Evolutionary conservation across 2,888 invertebrate genomes (phyloP), one percentile per base, ranked within the genome.

Genomic region (Proisotoma minuta): DNA sequence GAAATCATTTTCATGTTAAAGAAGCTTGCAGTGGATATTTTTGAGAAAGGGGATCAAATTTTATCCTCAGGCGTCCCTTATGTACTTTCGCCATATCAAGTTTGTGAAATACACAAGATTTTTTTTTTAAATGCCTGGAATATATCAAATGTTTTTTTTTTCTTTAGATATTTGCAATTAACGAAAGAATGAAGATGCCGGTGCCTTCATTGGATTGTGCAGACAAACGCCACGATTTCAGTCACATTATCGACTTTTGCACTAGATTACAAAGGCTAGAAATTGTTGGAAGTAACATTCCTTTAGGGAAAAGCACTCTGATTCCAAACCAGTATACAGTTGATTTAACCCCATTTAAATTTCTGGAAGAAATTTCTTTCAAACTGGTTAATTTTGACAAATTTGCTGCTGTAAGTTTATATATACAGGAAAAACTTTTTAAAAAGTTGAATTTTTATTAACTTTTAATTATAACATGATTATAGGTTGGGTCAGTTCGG

Each of bases 161-260:
- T 70, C 84, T 84, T 62, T 82, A 96, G 88, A 79, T 96, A 26
- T 86, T 89, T 78, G 89, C 96, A n/a, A 87, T 97, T 61, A 92
- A 90, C 76, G 87, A 91, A 77, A 83, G 94, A 69, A 81, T 95
- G 54, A 89, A 88, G 77, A 84, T 91, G 74, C 89, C 93, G 0
- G 89, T 93, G 76, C 91, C 95, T 0, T 82, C 85, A 1, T 82
- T 84, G 62, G 91, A 91, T 75, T 85, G 87, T 65, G 82, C 83
- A 24, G 89, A 91, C 74, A 87, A 86, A 72, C 85, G 86, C 77
- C 89, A 86, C 74, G 94, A 96, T 79, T 88, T 96, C 74, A 91
- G 93, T 68, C 92, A 95, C 75, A 86, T 95, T 1, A 78, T 96
- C 58, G 96, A 96, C 78, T 90, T 92, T 75, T 89, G 88, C 77